These are phyloP conservation scores for Halcyon badia DNA, from an alignment of 2,797 vertebrate species.

Conservation along the genomic window DNA sequence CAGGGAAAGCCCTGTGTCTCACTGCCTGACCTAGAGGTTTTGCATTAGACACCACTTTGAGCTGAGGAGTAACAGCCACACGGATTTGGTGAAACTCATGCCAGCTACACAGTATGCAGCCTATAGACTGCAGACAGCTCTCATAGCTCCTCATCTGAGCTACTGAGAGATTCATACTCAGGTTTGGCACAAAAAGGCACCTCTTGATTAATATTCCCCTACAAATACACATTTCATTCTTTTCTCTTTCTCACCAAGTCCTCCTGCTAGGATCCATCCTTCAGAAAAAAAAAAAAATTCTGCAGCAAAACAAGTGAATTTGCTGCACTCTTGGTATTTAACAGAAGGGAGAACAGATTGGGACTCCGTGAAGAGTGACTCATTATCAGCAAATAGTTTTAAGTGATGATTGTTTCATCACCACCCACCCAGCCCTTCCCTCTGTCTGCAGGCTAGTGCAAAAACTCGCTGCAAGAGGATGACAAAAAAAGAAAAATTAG, in stretches of 20 bases:
- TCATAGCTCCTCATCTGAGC: background rate
- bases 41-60: background rate
- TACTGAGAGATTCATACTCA: background rate
- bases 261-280: slow-evolving; percentile 10
- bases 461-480: background rate
- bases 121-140: background rate
- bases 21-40: background rate
- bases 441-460: slow-evolving; percentile 28
- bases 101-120: background rate
- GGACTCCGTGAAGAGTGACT: slow-evolving; percentile 67
- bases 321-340: slow-evolving; percentile 2
- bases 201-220: slow-evolving; percentile 16
- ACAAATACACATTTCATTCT: background rate
- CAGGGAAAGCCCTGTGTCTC: background rate
- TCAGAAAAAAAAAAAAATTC: background rate
- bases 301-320: slow-evolving; percentile 35
- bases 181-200: background rate
- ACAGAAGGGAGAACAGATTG: slow-evolving; percentile 73
- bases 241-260: background rate
- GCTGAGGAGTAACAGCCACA: background rate
- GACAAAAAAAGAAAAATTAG: slow-evolving; percentile 4
- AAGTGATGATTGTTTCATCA: slow-evolving; percentile 71
- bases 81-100: background rate
- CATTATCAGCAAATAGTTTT: slow-evolving; percentile 76
- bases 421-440: slow-evolving; percentile 64